Evolutionary conservation across 2,888 invertebrate species (phyloP).

Genomic region (Agrotis clavis): DNA sequence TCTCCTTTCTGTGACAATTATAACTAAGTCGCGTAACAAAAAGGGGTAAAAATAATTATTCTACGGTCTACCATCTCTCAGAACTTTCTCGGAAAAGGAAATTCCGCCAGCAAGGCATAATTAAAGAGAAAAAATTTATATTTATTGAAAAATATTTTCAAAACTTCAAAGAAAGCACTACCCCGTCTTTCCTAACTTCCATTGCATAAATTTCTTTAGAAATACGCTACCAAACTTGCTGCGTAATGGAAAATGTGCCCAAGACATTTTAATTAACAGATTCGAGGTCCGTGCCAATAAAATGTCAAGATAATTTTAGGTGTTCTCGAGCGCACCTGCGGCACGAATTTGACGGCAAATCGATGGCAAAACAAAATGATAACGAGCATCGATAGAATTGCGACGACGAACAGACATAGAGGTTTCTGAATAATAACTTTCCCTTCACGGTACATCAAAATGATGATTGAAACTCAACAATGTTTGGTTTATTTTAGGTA

Average conservation of each 20-base stretch:
- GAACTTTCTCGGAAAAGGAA: not conserved
- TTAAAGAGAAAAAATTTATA: slow-evolving; percentile 9
- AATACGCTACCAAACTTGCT: slow-evolving; percentile 51
- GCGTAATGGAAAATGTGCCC: slow-evolving; percentile 64
- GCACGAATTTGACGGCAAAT: slow-evolving; percentile 78
- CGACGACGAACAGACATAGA: slow-evolving; percentile 31
- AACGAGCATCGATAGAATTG: slow-evolving; percentile 32
- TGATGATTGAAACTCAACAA: slow-evolving; percentile 6
- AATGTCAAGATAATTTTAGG: slow-evolving; percentile 84
- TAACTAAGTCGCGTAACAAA: not conserved
- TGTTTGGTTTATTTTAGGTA: slow-evolving; percentile 23
- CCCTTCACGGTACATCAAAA: slow-evolving; percentile 21
- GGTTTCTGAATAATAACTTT: slow-evolving; percentile 42
- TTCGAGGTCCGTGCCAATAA: slow-evolving; percentile 78
- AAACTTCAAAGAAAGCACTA: slow-evolving; percentile 45
- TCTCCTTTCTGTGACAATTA: too few relatives aligned
- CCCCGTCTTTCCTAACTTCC: slow-evolving; percentile 32
- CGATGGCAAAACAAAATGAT: slow-evolving; percentile 75
- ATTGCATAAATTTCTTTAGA: slow-evolving; percentile 52
- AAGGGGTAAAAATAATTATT: not conserved
- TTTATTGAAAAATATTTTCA: slow-evolving; percentile 5
- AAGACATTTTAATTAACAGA: slow-evolving; percentile 82
- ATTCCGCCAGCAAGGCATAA: slow-evolving; percentile 1
- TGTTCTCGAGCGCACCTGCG: slow-evolving; percentile 80
- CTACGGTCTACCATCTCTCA: not conserved